Conservation (phyloP, 1,140 invertebrate species). For the Trichomalopsis sarcophagae region DNA sequence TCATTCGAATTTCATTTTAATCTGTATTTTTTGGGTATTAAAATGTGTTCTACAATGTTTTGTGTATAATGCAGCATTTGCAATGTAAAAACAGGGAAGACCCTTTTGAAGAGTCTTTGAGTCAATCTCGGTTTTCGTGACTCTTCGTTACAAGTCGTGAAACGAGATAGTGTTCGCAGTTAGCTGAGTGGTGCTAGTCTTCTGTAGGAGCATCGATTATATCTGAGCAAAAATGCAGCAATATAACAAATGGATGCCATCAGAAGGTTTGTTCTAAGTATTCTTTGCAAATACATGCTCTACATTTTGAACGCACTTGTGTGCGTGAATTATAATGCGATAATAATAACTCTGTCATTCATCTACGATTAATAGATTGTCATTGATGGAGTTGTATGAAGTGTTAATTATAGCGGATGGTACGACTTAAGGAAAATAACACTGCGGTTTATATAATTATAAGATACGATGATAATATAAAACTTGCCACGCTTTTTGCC, state of each 20-base stretch:
- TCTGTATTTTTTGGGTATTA: too few relatives aligned
- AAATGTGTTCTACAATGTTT: too few relatives aligned
- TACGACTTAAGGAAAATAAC: not conserved
- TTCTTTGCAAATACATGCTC: not conserved
- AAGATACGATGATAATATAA: not conserved
- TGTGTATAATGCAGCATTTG: too few relatives aligned
- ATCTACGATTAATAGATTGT: not conserved
- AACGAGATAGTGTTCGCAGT: too few relatives aligned
- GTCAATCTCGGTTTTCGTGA: too few relatives aligned
- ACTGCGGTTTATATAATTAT: not conserved
- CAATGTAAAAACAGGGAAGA: too few relatives aligned
- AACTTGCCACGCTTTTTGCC: conserved; percentile 33
- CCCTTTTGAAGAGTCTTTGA: too few relatives aligned
- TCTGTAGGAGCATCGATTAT: too few relatives aligned
- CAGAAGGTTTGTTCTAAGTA: not conserved
- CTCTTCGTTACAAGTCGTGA: too few relatives aligned
- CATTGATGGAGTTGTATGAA: not conserved
- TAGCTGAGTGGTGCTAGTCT: too few relatives aligned
- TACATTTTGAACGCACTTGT: not conserved
- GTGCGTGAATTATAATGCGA: not conserved
- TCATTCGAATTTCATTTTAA: too few relatives aligned
- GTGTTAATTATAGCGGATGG: conserved; percentile 2
- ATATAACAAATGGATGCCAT: not conserved
- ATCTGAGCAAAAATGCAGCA: not conserved
- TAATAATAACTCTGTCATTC: conserved; percentile 4